phyloP scores from a whole-genome alignment of 2,888 invertebrate genomes.

The Octodonta nipae region DNA sequence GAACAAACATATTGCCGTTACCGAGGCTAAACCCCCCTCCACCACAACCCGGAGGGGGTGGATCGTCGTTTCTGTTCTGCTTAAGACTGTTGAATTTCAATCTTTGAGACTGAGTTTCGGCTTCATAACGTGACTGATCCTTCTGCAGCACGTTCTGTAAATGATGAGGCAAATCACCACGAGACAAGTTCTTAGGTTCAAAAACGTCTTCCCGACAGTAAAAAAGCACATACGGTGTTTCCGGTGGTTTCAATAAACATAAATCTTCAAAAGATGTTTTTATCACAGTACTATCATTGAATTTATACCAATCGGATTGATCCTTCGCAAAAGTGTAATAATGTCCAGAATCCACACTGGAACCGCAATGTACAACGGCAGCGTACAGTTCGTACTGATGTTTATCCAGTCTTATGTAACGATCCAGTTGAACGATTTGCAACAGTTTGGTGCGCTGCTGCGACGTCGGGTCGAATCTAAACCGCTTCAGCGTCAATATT shows the following conservation, averaged over 20 bases:
- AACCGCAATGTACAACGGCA: constrained; percentile 73
- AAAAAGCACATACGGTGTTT: constrained; percentile 74
- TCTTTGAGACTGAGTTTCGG: constrained; percentile 22
- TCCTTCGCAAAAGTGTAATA: constrained; percentile 74
- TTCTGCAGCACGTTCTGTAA: constrained; percentile 26
- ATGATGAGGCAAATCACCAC: constrained; percentile 21
- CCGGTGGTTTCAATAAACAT: constrained; percentile 50
- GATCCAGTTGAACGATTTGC: constrained; percentile 39
- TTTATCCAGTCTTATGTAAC: constrained; percentile 43
- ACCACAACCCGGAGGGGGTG: constrained; percentile 41
- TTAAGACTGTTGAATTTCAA: constrained; percentile 20
- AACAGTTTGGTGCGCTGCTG: constrained; percentile 69
- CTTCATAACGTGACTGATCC: constrained; percentile 27
- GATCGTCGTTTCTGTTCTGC: constrained; percentile 38
- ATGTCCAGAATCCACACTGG: constrained; percentile 68
- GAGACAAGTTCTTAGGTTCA: constrained; percentile 25
- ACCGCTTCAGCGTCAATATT: constrained; percentile 4
- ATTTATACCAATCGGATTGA: constrained; percentile 58
- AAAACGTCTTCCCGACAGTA: constrained; percentile 41
- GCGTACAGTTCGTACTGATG: constrained; percentile 62
- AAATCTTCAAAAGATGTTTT: constrained; percentile 46
- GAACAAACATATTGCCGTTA: too few species aligned
- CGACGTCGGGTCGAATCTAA: constrained; percentile 51
- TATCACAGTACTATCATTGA: constrained; percentile 66
- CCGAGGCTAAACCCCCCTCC: constrained; percentile 35